Percentiles rank a stretch among this genome's conserved stretches.
These are phyloP conservation scores for Crioceris asparagi DNA, from an alignment of 2,888 invertebrate genomes.

Conservation along the genomic window DNA sequence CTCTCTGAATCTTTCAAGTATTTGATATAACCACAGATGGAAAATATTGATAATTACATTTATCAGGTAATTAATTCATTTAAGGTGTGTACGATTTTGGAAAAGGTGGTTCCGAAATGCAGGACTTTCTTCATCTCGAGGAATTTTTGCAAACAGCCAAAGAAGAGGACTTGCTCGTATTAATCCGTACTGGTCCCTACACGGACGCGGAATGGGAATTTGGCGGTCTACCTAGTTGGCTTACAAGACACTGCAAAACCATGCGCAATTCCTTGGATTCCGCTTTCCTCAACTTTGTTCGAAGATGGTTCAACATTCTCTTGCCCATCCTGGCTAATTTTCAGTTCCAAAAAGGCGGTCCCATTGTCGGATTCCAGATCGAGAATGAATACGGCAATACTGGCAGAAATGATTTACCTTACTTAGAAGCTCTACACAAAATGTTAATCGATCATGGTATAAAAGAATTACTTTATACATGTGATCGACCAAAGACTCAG, in stretches of 20 bases:
- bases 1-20: too few relatives aligned
- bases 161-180: slow-evolving; percentile 64
- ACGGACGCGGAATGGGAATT: slow-evolving; percentile 83
- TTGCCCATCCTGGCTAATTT: slow-evolving; percentile 40
- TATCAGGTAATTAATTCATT: too few relatives aligned
- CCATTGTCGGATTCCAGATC: slow-evolving; percentile 76
- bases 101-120: slow-evolving; percentile 45
- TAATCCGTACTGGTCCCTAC: slow-evolving; percentile 80
- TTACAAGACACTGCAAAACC: slow-evolving; percentile 16
- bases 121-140: slow-evolving; percentile 41
- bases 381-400: slow-evolving; percentile 90
- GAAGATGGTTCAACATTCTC: slow-evolving; percentile 41
- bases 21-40: too few relatives aligned
- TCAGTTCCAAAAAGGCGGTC: slow-evolving; percentile 61
- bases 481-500: slow-evolving; percentile 34
- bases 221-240: slow-evolving; percentile 32
- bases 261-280: slow-evolving; percentile 6
- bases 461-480: slow-evolving; percentile 42
- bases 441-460: slow-evolving; percentile 32
- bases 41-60: too few relatives aligned
- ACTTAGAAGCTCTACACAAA: slow-evolving; percentile 37
- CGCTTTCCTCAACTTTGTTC: slow-evolving; percentile 31
- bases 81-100: slow-evolving; percentile 36
- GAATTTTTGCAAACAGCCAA: slow-evolving; percentile 61
- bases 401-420: slow-evolving; percentile 31